phyloP scores from a whole-genome alignment of 2,888 invertebrate genomes.

The Tenthredo livida region DNA sequence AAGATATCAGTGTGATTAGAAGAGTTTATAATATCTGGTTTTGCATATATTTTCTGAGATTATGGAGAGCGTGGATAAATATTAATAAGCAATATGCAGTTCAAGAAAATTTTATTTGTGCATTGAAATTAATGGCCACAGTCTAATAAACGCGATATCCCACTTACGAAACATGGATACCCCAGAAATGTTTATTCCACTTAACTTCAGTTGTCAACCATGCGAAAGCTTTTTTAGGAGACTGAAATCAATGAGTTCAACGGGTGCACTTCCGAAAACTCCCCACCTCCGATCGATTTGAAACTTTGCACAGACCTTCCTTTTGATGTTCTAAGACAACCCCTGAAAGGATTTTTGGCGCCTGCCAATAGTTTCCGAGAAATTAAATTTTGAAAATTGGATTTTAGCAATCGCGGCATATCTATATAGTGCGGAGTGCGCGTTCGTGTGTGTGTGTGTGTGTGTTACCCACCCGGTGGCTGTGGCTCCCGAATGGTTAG shows the following conservation, averaged over 20 bases:
- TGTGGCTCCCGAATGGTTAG: too few relatives aligned
- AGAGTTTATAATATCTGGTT: slow-evolving; percentile 50
- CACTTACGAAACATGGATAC: background rate
- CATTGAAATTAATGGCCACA: slow-evolving; percentile 54
- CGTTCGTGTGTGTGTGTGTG: too few relatives aligned
- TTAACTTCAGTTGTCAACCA: slow-evolving; percentile 1
- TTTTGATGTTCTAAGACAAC: too few relatives aligned
- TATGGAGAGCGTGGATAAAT: slow-evolving; percentile 52
- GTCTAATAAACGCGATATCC: background rate
- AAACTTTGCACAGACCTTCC: too few relatives aligned
- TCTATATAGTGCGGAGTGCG: too few relatives aligned
- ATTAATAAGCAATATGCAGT: slow-evolving; percentile 34
- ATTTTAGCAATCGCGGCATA: too few relatives aligned
- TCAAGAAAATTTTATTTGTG: slow-evolving; percentile 51
- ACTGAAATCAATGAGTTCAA: slow-evolving; percentile 5
- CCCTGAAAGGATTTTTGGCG: too few relatives aligned
- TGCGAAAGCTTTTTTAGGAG: slow-evolving; percentile 13
- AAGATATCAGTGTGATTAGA: background rate
- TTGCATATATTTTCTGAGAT: slow-evolving; percentile 51
- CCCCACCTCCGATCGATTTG: too few relatives aligned
- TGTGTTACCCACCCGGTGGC: too few relatives aligned
- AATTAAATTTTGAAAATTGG: too few relatives aligned
- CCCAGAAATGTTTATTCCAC: slow-evolving; percentile 1
- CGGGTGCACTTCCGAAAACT: too few relatives aligned
- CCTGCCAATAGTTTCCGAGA: too few relatives aligned